phyloP scores from a whole-genome alignment of 2,113 vertebrate genomes.

The Heloderma charlesbogerti region DNA sequence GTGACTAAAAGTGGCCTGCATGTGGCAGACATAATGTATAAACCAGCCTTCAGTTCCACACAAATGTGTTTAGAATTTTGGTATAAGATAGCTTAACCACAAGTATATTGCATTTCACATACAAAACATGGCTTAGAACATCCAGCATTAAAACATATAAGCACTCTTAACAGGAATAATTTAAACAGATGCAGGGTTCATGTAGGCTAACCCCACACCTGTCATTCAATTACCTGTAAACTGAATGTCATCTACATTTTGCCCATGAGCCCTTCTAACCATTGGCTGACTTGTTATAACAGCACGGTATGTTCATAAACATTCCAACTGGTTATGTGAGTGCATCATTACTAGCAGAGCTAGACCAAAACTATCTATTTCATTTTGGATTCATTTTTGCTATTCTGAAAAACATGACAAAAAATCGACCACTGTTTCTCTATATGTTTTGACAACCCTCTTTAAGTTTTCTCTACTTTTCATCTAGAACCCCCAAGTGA shows the following conservation, averaged over 20 bases:
- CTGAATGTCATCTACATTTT: slow-evolving; percentile 2
- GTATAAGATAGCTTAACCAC: not conserved
- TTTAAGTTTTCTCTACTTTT: not conserved
- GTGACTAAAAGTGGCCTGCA: slow-evolving; percentile 5
- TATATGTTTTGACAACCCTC: not conserved
- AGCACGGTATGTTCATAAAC: not conserved
- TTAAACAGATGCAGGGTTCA: slow-evolving; percentile 1
- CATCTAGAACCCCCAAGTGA: not conserved
- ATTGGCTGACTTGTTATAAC: not conserved
- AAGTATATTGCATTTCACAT: slow-evolving; percentile 17
- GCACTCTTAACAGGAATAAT: not conserved
- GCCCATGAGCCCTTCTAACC: not conserved
- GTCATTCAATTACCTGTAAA: not conserved
- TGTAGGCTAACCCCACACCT: not conserved
- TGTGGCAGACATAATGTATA: slow-evolving; percentile 17
- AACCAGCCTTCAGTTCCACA: not conserved
- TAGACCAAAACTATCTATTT: not conserved
- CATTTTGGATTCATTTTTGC: not conserved
- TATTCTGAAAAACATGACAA: not conserved
- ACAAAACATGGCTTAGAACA: not conserved
- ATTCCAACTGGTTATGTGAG: not conserved
- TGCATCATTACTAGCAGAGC: not conserved
- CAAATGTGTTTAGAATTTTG: slow-evolving; percentile 13
- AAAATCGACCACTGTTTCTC: not conserved
- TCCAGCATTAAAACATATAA: not conserved